phyloP scores from a whole-genome alignment of 2,797 vertebrate genomes.

The Darevskia nairensis region DNA sequence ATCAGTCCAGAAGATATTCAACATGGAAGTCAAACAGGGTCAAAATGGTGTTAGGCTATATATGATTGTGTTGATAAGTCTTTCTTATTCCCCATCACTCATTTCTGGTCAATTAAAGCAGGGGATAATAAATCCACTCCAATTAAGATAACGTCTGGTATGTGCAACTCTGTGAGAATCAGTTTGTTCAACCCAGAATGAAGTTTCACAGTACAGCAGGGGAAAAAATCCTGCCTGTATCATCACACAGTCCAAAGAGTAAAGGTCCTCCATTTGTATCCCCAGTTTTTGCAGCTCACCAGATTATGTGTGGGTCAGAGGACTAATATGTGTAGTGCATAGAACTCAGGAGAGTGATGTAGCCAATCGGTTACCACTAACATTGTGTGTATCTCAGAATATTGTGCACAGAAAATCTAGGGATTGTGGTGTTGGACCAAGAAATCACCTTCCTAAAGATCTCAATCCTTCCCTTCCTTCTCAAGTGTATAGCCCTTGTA shows the following conservation, averaged over 20 bases:
- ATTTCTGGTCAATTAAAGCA: constrained; percentile 37
- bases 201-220: neutral
- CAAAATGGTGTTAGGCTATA: constrained; percentile 16
- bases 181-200: constrained; percentile 21
- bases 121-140: constrained; percentile 25
- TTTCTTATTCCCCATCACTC: constrained; percentile 9
- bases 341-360: neutral
- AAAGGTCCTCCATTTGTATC: neutral
- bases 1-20: constrained; percentile 1
- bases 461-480: neutral
- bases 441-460: neutral
- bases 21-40: constrained; percentile 18
- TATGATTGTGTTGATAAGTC: constrained; percentile 6
- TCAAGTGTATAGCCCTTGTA: neutral
- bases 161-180: constrained; percentile 11
- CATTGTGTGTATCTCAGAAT: neutral
- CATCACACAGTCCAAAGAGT: neutral
- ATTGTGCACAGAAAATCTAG: neutral
- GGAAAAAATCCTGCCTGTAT: neutral
- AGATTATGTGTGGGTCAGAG: neutral
- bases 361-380: neutral
- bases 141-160: constrained; percentile 24
- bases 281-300: neutral
- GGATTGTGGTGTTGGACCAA: neutral
- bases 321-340: neutral